These are phyloP conservation scores for Ginglymostoma cirratum DNA, from an alignment of 2,113 vertebrate genomes.

Conservation along the genomic window DNA sequence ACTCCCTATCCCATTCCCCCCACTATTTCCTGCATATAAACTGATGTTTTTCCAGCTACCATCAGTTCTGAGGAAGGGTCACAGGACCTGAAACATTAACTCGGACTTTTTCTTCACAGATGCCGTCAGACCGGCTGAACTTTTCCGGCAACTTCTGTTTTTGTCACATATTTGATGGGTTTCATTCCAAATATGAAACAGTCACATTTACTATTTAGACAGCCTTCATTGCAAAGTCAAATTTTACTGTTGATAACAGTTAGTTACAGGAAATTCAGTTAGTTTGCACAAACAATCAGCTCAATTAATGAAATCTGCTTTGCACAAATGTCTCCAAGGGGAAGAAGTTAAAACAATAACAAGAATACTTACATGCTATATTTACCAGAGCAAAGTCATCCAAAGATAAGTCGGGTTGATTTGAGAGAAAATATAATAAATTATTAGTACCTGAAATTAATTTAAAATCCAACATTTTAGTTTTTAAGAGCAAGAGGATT, in stretches of 20 bases:
- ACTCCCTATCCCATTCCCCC: too few species aligned
- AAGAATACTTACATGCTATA: constrained; percentile 69
- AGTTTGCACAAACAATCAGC: neutral
- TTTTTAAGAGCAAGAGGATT: neutral
- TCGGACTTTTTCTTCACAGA: too few species aligned
- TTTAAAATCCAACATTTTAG: neutral
- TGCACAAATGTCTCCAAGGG: neutral
- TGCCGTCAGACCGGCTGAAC: too few species aligned
- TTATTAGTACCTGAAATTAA: neutral
- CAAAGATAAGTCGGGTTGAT: constrained; percentile 45
- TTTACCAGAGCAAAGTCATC: constrained; percentile 41
- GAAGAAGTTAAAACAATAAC: constrained; percentile 36
- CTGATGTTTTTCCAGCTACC: too few species aligned
- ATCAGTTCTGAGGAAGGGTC: too few species aligned
- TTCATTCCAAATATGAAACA: neutral
- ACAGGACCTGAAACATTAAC: too few species aligned
- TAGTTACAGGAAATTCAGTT: neutral
- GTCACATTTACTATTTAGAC: neutral
- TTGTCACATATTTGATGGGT: neutral
- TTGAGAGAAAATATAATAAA: constrained; percentile 42
- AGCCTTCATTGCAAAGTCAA: neutral
- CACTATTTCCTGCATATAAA: too few species aligned
- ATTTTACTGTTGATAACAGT: neutral
- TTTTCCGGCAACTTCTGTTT: too few species aligned
- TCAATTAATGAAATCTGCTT: neutral